Base-by-base conservation (phyloP, 2,797 vertebrate genomes). In the Pantherophis alleghaniensis region DNA sequence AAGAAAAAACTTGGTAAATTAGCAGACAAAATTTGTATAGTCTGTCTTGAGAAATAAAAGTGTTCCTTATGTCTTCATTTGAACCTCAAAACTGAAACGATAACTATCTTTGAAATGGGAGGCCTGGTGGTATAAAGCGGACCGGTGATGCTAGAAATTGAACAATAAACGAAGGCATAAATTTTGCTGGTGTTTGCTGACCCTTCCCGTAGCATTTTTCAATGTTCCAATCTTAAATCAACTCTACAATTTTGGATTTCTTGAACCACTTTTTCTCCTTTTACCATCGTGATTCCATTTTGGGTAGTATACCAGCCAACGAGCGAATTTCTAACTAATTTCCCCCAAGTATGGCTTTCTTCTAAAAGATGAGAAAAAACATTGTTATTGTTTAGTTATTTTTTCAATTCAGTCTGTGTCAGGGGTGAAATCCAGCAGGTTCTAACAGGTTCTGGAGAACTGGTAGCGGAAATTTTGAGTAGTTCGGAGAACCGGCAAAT, bases 1-100 rank as follows among this genome's bases (percentile, higher is more conserved):
- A 96, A 96, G 94, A 47, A 95, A 26, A 92, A 91, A 87, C 79
- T 86, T 96, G 92, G 94, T 60, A 95, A 95, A 96, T 79, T 7
- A 32, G 3, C 88, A 89, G 92, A 89, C 93, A 92, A 93, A 53
- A n/a, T 22, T 86, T 28, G 14, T 57, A 7, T 60, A 63, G 86
- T 88, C 69, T 60, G 57, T 3, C 16, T 79, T 90, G 24, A 66
- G 13, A 32, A 57, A 63, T 7, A 9, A 55, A 20, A 11, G 7
- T 10, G 22, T 88, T 87, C 79, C 26, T 93, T 56, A 53, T 16
- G 11, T 53, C 2, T 66, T 89, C 26, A 56, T 86, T 42, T 90
- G 14, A 53, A 37, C 55, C n/a, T 37, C 53, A 69, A 66, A 26
- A 89, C 37, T 32, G 28, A 87, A 63, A 55, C 9, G 7, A 51